Conservation (phyloP, 2,888 invertebrate species). For the Tipula unca region DNA sequence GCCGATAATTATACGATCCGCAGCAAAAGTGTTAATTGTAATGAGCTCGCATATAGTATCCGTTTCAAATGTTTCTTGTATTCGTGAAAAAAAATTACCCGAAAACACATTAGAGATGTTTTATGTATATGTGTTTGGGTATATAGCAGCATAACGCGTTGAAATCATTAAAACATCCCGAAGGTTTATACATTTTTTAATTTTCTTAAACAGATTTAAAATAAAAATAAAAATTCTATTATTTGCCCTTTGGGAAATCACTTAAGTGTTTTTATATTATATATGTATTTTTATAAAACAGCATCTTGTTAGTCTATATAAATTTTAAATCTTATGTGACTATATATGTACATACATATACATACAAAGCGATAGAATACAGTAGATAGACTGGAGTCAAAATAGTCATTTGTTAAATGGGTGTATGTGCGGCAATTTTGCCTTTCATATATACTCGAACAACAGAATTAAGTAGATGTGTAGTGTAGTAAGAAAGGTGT, state of each 20-base stretch:
- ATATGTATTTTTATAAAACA: background rate
- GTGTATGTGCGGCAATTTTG: background rate
- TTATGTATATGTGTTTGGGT: background rate
- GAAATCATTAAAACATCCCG: background rate
- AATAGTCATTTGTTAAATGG: background rate
- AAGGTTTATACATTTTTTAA: background rate
- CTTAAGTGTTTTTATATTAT: background rate
- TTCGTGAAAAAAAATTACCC: background rate
- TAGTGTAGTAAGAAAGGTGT: background rate
- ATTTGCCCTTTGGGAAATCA: conserved; percentile 8
- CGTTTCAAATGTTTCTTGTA: background rate
- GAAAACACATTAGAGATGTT: background rate
- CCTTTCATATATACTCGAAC: background rate
- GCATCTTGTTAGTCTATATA: background rate
- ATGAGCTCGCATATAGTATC: background rate
- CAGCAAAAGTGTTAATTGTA: background rate
- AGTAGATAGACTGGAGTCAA: background rate
- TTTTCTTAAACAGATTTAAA: background rate
- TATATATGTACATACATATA: too few species aligned
- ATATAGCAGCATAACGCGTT: background rate
- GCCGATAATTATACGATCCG: background rate
- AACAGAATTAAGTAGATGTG: background rate
- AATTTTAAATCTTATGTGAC: background rate
- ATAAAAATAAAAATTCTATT: background rate
- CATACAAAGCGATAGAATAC: background rate